A percentile compares a stretch with the other conserved stretches of the same genome.
These are phyloP conservation scores for Pteromalus puparum DNA, from an alignment of 1,140 invertebrate genomes.

Conservation along the genomic window DNA sequence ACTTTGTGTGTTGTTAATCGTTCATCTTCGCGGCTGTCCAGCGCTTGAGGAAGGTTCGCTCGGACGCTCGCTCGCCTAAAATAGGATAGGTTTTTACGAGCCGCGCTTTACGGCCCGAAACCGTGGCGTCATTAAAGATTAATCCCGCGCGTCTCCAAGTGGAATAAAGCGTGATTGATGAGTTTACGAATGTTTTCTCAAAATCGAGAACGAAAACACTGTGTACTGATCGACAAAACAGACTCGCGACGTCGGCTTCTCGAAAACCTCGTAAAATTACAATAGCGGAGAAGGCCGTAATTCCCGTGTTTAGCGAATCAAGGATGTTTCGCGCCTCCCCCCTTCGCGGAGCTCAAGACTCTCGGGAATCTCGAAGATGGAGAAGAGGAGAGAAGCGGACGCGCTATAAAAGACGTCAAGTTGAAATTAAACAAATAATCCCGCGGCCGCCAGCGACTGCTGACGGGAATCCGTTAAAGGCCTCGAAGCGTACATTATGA, in stretches of 20 bases:
- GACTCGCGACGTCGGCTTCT: not conserved
- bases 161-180: conserved; percentile 46
- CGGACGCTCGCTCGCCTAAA: conserved; percentile 8
- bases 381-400: not conserved
- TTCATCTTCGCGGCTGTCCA: not conserved
- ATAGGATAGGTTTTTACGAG: conserved; percentile 30
- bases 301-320: conserved; percentile 11
- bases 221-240: not conserved
- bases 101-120: not conserved
- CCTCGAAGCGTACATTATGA: conserved; percentile 57
- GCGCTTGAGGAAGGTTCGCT: not conserved
- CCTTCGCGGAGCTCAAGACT: conserved; percentile 18
- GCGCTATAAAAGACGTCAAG: conserved; percentile 47
- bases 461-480: conserved; percentile 62
- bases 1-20: not conserved
- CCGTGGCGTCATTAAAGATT: conserved; percentile 32
- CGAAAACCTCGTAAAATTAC: not conserved
- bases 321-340: conserved; percentile 22
- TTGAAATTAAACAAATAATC: conserved; percentile 69
- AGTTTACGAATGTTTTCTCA: conserved; percentile 40
- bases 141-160: conserved; percentile 15
- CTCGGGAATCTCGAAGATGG: conserved; percentile 26
- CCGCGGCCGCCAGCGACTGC: conserved; percentile 14
- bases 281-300: not conserved
- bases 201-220: conserved; percentile 42